These are phyloP conservation scores for Dolichoris vasculosae DNA, from an alignment of 1,140 invertebrate species.

Conservation along the genomic window DNA sequence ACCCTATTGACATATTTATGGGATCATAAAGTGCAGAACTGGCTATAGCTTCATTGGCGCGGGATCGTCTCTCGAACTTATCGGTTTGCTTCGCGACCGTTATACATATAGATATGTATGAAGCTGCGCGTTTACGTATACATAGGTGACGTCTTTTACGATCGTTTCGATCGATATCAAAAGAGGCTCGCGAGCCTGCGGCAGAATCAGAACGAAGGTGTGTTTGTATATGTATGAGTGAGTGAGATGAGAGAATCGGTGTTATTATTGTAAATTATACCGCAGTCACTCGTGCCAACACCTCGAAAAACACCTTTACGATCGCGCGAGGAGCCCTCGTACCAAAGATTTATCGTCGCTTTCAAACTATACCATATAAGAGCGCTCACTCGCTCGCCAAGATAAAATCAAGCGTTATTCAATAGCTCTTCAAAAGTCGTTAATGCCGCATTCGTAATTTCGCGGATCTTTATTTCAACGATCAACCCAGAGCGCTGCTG, in stretches of 20 bases:
- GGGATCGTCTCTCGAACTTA: neutral
- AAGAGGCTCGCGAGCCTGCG: neutral
- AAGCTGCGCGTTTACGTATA: neutral
- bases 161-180: constrained; percentile 45
- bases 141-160: constrained; percentile 36
- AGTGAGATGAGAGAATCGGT: neutral
- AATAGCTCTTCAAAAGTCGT: constrained; percentile 48
- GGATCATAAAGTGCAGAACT: constrained; percentile 65
- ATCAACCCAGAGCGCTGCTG: constrained; percentile 9
- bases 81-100: constrained; percentile 3
- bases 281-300: constrained; percentile 33
- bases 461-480: constrained; percentile 41
- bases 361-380: constrained; percentile 21
- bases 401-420: constrained; percentile 51
- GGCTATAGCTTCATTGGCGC: constrained; percentile 53
- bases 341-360: constrained; percentile 38
- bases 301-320: constrained; percentile 50
- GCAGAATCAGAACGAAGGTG: neutral
- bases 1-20: constrained; percentile 71
- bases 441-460: constrained; percentile 49
- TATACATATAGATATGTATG: neutral
- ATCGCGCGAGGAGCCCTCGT: constrained; percentile 17
- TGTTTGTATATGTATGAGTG: neutral
- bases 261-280: constrained; percentile 52
- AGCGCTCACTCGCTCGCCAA: neutral